Evolutionary conservation across 2,797 vertebrate species (phyloP), one percentile per base, ranked within the genome.

Genomic region (Epinephelus awoara): DNA sequence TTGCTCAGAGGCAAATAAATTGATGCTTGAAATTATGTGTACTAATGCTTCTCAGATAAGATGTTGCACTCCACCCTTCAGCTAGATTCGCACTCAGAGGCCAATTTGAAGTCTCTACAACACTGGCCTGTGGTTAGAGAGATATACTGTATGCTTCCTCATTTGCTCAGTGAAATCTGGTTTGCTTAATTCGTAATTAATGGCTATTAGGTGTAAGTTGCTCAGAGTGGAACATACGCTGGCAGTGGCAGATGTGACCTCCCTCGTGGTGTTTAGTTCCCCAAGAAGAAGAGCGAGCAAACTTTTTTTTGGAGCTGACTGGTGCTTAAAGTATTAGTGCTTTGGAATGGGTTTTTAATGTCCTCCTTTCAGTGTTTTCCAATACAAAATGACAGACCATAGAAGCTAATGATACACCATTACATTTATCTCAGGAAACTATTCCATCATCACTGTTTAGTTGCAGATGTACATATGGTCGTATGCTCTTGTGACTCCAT

Each of bases 1-100:
- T 87, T 84, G 82, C 86, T 92, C 66, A 74, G 63, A 90, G 91
- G 87, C 87, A 89, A 91, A 91, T 89, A 84, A 87, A 88, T 86
- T 79, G 70, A 66, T 21, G 40, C 77, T 85, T 77, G 75, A 88
- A 92, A 90, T 91, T 69, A 88, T 90, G 84, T 87, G 74, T 71
- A 67, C 79, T 86, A 88, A 90, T 89, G 75, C 65, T 86, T 73
- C 73, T 72, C 63, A 82, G 89, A 90, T 82, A 86, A 92, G 77
- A 90, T 82, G 81, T 83, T 68, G 71, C 71, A 63, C 79, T 90
- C 66, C 63, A 83, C 59, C 87, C 82, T 74, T 81, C 67, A 87
- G 88, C 85, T 67, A 83, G 56, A 83, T 86, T 82, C 56, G 15
- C 71, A 82, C 89, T 83, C 71, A 80, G 70, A 71, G 62, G 77